phyloP scores from a whole-genome alignment of 1,140 invertebrate species.

The Choristoneura fumiferana region DNA sequence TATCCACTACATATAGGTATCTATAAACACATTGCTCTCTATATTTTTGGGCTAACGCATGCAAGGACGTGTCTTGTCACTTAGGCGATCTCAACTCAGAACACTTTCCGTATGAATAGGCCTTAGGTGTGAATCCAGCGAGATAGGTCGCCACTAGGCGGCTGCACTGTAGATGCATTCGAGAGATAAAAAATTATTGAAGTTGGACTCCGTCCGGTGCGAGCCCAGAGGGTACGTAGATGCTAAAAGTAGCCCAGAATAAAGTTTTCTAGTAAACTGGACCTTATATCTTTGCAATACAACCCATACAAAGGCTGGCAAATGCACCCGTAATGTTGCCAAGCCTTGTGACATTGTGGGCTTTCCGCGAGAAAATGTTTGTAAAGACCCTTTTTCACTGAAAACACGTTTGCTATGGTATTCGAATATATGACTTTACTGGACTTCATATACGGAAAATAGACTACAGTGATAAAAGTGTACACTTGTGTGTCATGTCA shows the following conservation, averaged over 20 bases:
- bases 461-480: no score
- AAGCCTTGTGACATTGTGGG: no score
- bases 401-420: no score
- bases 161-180: conserved; percentile 35
- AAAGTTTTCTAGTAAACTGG: neutral
- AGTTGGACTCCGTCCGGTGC: conserved; percentile 34
- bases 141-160: conserved; percentile 32
- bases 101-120: conserved; percentile 29
- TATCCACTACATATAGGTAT: no score
- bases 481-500: no score
- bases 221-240: neutral
- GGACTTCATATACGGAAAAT: no score
- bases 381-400: no score
- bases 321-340: neutral
- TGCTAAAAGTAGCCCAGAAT: conserved; percentile 4
- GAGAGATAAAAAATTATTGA: conserved; percentile 42
- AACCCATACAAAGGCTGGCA: neutral
- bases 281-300: neutral
- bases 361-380: no score
- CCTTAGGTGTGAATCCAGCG: conserved; percentile 33
- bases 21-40: no score
- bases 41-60: no score
- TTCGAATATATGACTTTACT: no score
- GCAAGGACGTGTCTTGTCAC: conserved; percentile 19
- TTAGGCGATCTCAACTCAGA: conserved; percentile 19